phyloP scores from a whole-genome alignment of 2,888 invertebrate species.

The Petrolisthes cinctipes region DNA sequence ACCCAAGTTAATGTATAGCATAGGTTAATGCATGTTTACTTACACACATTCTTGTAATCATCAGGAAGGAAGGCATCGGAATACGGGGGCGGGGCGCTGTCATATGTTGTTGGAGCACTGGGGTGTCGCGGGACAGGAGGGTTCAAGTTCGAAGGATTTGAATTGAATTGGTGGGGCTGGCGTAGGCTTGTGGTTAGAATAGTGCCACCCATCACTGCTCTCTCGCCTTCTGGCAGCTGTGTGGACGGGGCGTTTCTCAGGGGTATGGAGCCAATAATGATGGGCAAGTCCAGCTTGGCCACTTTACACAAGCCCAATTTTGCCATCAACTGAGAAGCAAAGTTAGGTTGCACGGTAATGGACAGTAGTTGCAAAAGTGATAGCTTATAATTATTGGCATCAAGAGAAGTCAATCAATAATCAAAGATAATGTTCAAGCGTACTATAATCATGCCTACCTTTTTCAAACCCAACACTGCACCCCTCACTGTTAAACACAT shows the following conservation, averaged over 20 bases:
- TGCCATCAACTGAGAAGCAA: constrained; percentile 25
- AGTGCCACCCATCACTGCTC: constrained; percentile 1
- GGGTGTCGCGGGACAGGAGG: not conserved
- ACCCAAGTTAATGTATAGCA: too few species aligned
- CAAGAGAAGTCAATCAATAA: too few species aligned
- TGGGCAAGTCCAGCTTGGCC: not conserved
- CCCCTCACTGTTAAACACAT: too few species aligned
- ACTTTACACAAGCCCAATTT: constrained; percentile 18
- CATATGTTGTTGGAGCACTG: not conserved
- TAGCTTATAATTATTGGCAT: too few species aligned
- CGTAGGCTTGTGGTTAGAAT: not conserved
- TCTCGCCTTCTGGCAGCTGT: not conserved
- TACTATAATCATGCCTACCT: too few species aligned
- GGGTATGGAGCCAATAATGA: constrained; percentile 25
- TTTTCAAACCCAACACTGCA: too few species aligned
- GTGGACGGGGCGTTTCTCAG: not conserved
- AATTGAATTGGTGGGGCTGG: too few species aligned
- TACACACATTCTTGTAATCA: constrained; percentile 20
- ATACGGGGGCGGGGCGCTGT: constrained; percentile 12
- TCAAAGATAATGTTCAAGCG: too few species aligned
- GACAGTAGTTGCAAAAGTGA: too few species aligned
- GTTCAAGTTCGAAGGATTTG: not conserved
- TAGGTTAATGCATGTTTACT: not conserved
- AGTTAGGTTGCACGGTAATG: too few species aligned
- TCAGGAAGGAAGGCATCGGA: constrained; percentile 5